Evolutionary conservation across 2,888 invertebrate species (phyloP).

Genomic region (Clostera curtula): DNA sequence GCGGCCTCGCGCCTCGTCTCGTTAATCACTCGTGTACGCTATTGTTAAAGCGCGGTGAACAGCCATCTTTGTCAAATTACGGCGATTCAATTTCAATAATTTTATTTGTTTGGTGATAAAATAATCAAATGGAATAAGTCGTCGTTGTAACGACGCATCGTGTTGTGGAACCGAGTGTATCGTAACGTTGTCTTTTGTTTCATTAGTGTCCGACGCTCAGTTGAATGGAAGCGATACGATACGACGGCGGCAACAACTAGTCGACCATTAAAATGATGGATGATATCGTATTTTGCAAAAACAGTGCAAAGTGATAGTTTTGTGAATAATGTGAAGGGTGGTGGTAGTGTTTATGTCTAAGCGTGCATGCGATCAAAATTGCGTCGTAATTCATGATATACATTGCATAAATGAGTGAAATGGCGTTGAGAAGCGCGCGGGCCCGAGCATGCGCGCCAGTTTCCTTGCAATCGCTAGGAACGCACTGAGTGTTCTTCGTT

Average conservation of each 20-base stretch:
- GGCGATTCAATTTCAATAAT: slow-evolving; percentile 62
- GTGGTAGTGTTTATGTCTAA: slow-evolving; percentile 56
- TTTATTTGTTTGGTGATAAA: slow-evolving; percentile 41
- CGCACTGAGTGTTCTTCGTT: slow-evolving; percentile 74
- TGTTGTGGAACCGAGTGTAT: slow-evolving; percentile 48
- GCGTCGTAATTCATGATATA: slow-evolving; percentile 70
- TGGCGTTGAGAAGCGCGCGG: slow-evolving; percentile 74
- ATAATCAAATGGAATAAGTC: slow-evolving; percentile 56
- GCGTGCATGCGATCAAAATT: slow-evolving; percentile 59
- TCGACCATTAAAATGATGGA: slow-evolving; percentile 71
- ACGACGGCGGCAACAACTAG: slow-evolving; percentile 57
- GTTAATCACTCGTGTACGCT: slow-evolving; percentile 73
- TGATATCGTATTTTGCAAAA: slow-evolving; percentile 66
- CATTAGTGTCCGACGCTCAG: slow-evolving; percentile 57
- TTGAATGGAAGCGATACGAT: slow-evolving; percentile 71
- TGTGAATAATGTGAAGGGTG: slow-evolving; percentile 64
- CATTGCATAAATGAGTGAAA: slow-evolving; percentile 73
- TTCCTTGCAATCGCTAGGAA: slow-evolving; percentile 63
- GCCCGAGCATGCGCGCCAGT: slow-evolving; percentile 74
- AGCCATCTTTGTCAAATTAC: slow-evolving; percentile 75
- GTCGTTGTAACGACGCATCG: slow-evolving; percentile 46
- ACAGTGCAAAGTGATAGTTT: slow-evolving; percentile 62
- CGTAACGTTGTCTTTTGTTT: slow-evolving; percentile 72
- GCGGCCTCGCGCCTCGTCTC: slow-evolving; percentile 75
- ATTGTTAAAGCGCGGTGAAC: slow-evolving; percentile 71